Conservation (phyloP, 2,797 vertebrate species). For the Zenarchopterus dispar region DNA sequence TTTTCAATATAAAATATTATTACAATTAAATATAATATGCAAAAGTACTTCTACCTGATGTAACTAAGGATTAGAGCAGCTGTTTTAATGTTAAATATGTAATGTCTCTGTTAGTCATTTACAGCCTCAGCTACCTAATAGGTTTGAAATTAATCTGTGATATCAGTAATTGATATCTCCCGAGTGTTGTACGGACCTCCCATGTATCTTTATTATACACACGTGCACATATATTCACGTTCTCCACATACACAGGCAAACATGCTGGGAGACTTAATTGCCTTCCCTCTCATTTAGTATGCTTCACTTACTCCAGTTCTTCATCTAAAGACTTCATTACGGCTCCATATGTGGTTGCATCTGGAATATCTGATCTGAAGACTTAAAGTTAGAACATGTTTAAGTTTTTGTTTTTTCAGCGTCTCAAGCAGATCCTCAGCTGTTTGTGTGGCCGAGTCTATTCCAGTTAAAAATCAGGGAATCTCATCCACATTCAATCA, state of each 20-base stretch:
- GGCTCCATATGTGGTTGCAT: conserved; percentile 73
- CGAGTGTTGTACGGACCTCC: conserved; percentile 31
- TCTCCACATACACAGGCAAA: conserved; percentile 36
- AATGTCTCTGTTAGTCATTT: conserved; percentile 34
- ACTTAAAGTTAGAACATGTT: background rate
- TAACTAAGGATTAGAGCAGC: conserved; percentile 22
- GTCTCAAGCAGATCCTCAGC: conserved; percentile 15
- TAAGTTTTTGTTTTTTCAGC: background rate
- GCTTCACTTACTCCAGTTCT: conserved; percentile 77
- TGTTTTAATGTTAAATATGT: conserved; percentile 11
- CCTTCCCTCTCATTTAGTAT: conserved; percentile 61
- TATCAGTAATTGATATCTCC: conserved; percentile 59
- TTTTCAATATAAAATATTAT: too few relatives aligned
- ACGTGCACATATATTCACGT: conserved; percentile 23
- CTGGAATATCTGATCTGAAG: conserved; percentile 50
- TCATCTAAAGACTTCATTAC: conserved; percentile 79
- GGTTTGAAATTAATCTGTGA: conserved; percentile 68
- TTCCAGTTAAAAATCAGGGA: conserved; percentile 43
- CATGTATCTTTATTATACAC: conserved; percentile 57
- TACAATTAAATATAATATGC: background rate
- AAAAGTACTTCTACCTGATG: conserved; percentile 3
- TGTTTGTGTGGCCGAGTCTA: conserved; percentile 26
- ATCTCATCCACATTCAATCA: conserved; percentile 64
- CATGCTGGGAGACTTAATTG: conserved; percentile 73
- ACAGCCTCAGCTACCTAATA: conserved; percentile 44